Evolutionary conservation across 2,888 invertebrate species (phyloP), one percentile per base, ranked within the genome.

Genomic region (Chaetogeoica ovagalla): DNA sequence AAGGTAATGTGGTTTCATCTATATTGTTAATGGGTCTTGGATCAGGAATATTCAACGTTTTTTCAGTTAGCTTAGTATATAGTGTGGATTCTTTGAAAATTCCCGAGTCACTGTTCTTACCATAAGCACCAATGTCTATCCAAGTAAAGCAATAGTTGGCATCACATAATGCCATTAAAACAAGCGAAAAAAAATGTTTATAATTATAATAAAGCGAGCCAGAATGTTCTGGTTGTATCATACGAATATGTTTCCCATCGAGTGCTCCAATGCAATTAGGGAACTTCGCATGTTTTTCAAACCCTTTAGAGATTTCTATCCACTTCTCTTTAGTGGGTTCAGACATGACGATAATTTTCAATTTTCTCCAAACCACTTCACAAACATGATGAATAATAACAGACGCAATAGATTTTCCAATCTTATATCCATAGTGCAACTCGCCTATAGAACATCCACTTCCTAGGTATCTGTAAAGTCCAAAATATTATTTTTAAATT

Each of bases 141-240:
- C 30, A 37, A 37, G 37, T 70, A 37, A 70, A 70, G n/a, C 30
- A 70, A 55, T 70, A 70, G 37, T 55, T 70, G 13, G 30, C 55
- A n/a, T 70, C 70, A 55, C 70, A 70, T 11, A 70, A 55, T 57
- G 55, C 70, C 19, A 70, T 55, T 57, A 70, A 70, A 37, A 70
- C 70, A n/a, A 70, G 30, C 19, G 55, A 70, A 70, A 70, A 70
- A 70, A 70, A 70, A 68, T 70, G 70, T 70, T 70, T 70, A 37
- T 55, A 70, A 13, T 70, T 70, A 55, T 37, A 70, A 57, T 57
- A 55, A 55, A 70, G 30, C 19, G 70, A 55, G 5, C 70, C 30
- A 19, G 55, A 57, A 70, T 70, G n/a, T 57, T 30, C 57, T 37
- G 57, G 30, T 9, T 70, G 57, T 30, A 57, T 70, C 37, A 70